Evolutionary conservation across 2,888 invertebrate species (phyloP).

Genomic region (Agrotis exclamationis): DNA sequence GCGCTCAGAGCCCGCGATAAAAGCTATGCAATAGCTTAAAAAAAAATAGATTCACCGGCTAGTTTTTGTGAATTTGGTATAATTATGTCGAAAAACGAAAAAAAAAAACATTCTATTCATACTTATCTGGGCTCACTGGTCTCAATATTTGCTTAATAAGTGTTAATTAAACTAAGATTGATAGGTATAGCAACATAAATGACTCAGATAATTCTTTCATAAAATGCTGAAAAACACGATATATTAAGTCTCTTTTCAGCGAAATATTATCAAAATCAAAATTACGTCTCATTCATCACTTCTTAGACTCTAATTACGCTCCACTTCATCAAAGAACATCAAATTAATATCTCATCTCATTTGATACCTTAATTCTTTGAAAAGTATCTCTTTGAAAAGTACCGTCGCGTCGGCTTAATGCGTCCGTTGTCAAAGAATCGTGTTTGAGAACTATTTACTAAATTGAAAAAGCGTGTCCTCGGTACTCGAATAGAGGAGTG

Average conservation of each 20-base stretch:
- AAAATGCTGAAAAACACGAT: not conserved
- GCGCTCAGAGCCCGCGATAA: too few species aligned
- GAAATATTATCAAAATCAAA: constrained; percentile 7
- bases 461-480: constrained; percentile 85
- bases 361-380: constrained; percentile 37
- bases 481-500: constrained; percentile 75
- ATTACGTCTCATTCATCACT: constrained; percentile 27
- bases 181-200: not conserved
- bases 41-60: too few species aligned
- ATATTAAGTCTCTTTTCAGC: not conserved
- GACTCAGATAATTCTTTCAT: not conserved
- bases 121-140: too few species aligned
- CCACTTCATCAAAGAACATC: constrained; percentile 18
- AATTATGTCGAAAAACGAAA: too few species aligned
- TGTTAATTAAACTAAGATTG: not conserved
- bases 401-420: constrained; percentile 34
- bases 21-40: too few species aligned
- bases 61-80: too few species aligned
- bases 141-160: not conserved
- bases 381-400: constrained; percentile 17
- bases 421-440: constrained; percentile 61
- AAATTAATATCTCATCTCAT: constrained; percentile 21
- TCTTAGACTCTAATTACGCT: constrained; percentile 2
- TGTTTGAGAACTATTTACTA: constrained; percentile 81
- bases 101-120: too few species aligned